phyloP scores from a whole-genome alignment of 2,888 invertebrate genomes.

The Conomelus anceps region DNA sequence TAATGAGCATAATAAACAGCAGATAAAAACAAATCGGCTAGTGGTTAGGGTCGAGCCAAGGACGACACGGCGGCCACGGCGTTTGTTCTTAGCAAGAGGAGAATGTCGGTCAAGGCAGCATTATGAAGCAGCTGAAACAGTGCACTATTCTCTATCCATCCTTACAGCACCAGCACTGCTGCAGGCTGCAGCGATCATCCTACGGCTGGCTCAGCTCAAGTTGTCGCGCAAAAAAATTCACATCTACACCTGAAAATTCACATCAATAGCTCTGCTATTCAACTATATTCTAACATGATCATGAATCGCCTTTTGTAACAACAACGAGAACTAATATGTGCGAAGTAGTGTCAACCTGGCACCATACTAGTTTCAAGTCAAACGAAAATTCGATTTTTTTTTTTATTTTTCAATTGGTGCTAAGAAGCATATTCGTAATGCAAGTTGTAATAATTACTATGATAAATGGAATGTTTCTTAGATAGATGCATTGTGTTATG shows the following conservation, averaged over 20 bases:
- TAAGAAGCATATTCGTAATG: no score
- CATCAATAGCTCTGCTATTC: background rate
- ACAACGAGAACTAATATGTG: background rate
- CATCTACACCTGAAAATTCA: background rate
- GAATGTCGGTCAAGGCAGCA: background rate
- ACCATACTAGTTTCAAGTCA: background rate
- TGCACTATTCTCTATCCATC: background rate
- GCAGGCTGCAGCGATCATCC: background rate
- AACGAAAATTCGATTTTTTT: no score
- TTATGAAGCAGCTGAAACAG: background rate
- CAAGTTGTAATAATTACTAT: no score
- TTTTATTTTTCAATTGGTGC: no score
- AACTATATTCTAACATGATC: background rate
- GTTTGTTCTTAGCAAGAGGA: background rate
- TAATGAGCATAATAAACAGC: background rate
- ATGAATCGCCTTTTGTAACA: background rate
- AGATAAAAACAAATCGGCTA: background rate
- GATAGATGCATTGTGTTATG: no score
- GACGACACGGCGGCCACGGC: background rate
- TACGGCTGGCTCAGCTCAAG: background rate
- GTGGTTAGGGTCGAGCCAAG: background rate
- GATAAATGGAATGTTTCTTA: no score
- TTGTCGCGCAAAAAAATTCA: background rate
- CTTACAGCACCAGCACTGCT: no score
- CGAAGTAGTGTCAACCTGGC: background rate